Conservation (phyloP, 2,888 invertebrate genomes). For the Rhamphomyia laevipes region DNA sequence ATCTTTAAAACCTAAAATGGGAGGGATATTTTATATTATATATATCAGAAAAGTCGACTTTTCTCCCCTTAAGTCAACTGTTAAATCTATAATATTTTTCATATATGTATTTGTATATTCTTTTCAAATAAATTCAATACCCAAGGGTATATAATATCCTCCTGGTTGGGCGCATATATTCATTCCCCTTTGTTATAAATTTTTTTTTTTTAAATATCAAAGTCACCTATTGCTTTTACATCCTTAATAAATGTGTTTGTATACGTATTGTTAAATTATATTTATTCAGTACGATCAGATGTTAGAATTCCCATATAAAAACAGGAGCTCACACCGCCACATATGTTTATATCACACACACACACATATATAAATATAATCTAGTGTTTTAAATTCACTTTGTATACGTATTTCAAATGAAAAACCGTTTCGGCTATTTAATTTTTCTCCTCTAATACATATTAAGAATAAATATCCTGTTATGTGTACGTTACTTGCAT, state of each 20-base stretch:
- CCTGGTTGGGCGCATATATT: background rate
- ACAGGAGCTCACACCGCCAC: conserved; percentile 13
- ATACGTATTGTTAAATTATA: background rate
- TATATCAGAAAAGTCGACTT: background rate
- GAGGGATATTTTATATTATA: background rate
- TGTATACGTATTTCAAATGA: too few relatives aligned
- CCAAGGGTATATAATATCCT: background rate
- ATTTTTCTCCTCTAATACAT: background rate
- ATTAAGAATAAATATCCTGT: background rate
- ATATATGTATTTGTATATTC: too few relatives aligned
- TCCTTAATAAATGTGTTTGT: background rate
- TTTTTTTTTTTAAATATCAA: too few relatives aligned
- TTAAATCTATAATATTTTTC: too few relatives aligned
- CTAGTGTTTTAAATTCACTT: too few relatives aligned
- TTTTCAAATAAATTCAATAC: too few relatives aligned
- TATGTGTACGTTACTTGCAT: background rate
- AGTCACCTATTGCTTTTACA: too few relatives aligned
- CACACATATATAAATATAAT: too few relatives aligned
- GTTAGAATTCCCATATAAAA: conserved; percentile 33
- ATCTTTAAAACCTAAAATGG: background rate
- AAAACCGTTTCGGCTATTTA: background rate
- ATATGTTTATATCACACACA: conserved; percentile 8
- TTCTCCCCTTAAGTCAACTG: background rate
- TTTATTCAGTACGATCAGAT: conserved; percentile 31
- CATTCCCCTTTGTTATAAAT: background rate